These are phyloP conservation scores for Mionectes macconnelli DNA, from an alignment of 2,113 vertebrate species.

Conservation along the genomic window DNA sequence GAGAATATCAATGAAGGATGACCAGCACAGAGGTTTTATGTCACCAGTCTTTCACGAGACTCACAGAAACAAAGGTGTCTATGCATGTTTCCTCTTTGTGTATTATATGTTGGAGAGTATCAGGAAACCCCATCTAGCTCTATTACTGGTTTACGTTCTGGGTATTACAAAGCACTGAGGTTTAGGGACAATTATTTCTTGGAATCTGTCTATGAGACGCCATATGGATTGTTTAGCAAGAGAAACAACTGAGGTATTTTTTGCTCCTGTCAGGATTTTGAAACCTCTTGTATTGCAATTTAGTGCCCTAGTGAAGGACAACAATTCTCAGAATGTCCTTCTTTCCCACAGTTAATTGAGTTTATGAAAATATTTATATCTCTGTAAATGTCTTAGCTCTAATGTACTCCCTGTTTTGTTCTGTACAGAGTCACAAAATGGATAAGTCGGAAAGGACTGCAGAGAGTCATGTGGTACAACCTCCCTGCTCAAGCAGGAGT, in stretches of 20 bases:
- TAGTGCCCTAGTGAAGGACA: neutral
- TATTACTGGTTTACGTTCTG: neutral
- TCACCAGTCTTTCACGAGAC: neutral
- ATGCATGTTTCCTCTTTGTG: neutral
- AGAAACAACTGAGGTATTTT: neutral
- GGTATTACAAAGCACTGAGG: neutral
- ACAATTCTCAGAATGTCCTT: neutral
- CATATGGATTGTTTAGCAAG: neutral
- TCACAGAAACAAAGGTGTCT: neutral
- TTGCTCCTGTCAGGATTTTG: neutral
- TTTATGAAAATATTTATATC: neutral
- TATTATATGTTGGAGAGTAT: neutral
- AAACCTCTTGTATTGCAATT: neutral
- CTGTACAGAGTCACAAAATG: neutral
- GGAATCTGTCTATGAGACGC: neutral
- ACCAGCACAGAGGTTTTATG: neutral
- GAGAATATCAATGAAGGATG: neutral
- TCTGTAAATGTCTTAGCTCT: neutral
- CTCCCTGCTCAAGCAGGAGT: neutral
- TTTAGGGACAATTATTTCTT: neutral
- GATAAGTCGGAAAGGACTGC: too few relatives aligned
- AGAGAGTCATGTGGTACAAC: neutral
- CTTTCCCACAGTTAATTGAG: neutral
- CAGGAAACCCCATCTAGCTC: neutral
- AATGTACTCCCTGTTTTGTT: neutral